Evolutionary conservation across 2,797 vertebrate species (phyloP).

Genomic region (Rachycentron canadum): DNA sequence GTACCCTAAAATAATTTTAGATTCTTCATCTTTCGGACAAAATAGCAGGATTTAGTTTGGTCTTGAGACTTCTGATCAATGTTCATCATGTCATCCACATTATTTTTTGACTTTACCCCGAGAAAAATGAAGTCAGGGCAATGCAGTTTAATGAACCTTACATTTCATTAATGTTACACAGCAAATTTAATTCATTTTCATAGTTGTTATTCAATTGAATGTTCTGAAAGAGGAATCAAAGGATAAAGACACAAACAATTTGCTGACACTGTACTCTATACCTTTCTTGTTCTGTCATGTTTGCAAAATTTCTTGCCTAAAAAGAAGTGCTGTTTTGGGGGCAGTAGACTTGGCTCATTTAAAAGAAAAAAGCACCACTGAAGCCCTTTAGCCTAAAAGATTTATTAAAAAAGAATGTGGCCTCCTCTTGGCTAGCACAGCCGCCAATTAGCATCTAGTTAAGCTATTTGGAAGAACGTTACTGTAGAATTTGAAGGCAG

Average conservation of each 20-base stretch:
- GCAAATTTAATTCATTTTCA: constrained; percentile 40
- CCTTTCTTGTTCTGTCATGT: constrained; percentile 67
- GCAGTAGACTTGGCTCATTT: constrained; percentile 43
- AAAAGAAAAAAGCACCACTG: constrained; percentile 49
- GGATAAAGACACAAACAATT: constrained; percentile 51
- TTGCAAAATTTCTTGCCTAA: constrained; percentile 67
- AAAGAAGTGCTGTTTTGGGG: constrained; percentile 52
- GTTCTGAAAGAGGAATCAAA: constrained; percentile 52
- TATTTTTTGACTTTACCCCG: constrained; percentile 31
- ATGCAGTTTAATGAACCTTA: constrained; percentile 1
- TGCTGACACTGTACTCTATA: constrained; percentile 61
- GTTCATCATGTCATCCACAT: constrained; percentile 39
- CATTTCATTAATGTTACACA: constrained; percentile 24
- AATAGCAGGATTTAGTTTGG: constrained; percentile 37
- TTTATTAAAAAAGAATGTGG: constrained; percentile 70
- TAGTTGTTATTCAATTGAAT: constrained; percentile 50
- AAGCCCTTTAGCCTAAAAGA: constrained; percentile 72
- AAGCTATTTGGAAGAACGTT: constrained; percentile 81
- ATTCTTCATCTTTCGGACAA: constrained; percentile 20
- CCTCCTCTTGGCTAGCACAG: constrained; percentile 73
- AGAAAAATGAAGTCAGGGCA: neutral
- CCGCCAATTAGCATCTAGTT: constrained; percentile 84
- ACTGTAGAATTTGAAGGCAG: constrained; percentile 76
- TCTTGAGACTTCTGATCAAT: constrained; percentile 42
- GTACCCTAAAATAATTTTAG: constrained; percentile 40